Conservation (phyloP, 2,797 vertebrate genomes). For the Eidolon dupreanum region DNA sequence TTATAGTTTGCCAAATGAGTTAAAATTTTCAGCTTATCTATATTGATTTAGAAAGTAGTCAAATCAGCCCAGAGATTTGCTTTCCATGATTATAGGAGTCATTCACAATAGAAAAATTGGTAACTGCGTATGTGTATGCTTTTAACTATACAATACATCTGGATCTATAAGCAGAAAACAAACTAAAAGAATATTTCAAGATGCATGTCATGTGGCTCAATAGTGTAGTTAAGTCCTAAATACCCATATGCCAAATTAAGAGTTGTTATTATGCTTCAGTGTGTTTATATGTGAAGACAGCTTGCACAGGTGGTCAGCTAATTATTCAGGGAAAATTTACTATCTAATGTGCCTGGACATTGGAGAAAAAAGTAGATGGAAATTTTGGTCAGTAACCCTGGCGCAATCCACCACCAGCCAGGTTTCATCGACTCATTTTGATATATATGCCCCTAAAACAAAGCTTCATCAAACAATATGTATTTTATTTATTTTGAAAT, state of each 20-base stretch:
- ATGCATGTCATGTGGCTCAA: background rate
- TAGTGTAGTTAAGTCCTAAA: background rate
- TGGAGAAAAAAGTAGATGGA: background rate
- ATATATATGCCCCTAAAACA: background rate
- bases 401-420: slow-evolving; percentile 37
- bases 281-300: background rate
- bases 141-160: background rate
- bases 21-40: background rate
- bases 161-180: background rate
- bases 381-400: background rate
- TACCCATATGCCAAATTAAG: background rate
- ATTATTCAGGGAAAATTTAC: background rate
- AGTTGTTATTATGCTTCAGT: background rate
- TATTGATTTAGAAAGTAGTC: background rate
- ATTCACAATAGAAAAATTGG: background rate
- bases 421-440: background rate
- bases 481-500: slow-evolving; percentile 66
- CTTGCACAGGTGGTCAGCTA: background rate
- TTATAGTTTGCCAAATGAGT: background rate
- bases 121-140: background rate
- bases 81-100: background rate
- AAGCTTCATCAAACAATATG: slow-evolving; percentile 52
- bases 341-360: background rate
- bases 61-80: background rate
- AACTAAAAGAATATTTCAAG: background rate